These are phyloP conservation scores for Lacerta bilineata DNA, from an alignment of 2,797 vertebrate genomes.

Conservation along the genomic window DNA sequence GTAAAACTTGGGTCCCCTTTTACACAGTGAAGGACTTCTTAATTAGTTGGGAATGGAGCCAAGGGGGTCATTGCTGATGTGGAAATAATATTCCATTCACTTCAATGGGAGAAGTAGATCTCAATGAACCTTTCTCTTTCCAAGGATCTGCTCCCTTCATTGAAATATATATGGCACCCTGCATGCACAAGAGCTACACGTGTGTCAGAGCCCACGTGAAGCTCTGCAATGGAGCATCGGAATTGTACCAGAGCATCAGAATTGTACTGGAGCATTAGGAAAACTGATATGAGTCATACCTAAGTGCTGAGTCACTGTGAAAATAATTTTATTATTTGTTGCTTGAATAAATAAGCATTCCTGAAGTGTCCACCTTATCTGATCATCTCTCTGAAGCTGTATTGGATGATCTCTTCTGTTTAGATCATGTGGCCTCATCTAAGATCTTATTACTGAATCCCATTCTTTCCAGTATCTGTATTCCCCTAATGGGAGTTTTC, in stretches of 20 bases:
- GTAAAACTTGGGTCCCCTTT: not conserved
- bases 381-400: not conserved
- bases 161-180: not conserved
- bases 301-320: not conserved
- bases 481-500: not conserved
- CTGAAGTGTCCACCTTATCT: not conserved
- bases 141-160: not conserved
- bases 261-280: not conserved
- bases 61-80: not conserved
- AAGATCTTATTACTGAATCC: constrained; percentile 32
- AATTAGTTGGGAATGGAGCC: not conserved
- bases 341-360: constrained; percentile 35
- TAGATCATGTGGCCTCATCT: constrained; percentile 55
- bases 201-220: not conserved
- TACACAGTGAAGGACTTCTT: not conserved
- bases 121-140: not conserved
- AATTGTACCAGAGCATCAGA: not conserved
- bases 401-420: constrained; percentile 28
- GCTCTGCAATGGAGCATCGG: not conserved
- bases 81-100: not conserved
- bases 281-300: too few relatives aligned
- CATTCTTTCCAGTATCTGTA: not conserved
- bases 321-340: not conserved
- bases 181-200: not conserved
- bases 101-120: not conserved